phyloP scores from a whole-genome alignment of 2,797 vertebrate genomes.

The Pogonophryne albipinna region DNA sequence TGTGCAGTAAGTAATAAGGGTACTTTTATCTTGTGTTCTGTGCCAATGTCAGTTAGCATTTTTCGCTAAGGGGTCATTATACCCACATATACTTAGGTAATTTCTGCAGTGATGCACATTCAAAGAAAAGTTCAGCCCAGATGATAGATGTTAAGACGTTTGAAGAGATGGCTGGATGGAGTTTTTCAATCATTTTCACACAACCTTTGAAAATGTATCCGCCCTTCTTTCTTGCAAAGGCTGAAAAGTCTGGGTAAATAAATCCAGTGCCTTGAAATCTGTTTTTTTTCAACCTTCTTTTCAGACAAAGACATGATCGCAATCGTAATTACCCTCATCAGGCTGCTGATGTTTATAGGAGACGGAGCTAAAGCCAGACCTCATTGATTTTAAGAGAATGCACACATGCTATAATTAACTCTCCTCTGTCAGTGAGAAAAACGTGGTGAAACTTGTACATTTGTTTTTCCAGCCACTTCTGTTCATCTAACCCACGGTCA shows the following conservation, averaged over 20 bases:
- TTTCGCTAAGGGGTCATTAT: no score
- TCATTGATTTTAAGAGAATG: constrained; percentile 56
- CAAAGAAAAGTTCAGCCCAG: constrained; percentile 10
- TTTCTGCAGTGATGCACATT: constrained; percentile 16
- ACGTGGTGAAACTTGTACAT: neutral
- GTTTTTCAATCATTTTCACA: constrained; percentile 5
- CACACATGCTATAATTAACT: constrained; percentile 37
- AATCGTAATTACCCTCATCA: constrained; percentile 38
- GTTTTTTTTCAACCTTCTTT: constrained; percentile 21
- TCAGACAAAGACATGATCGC: constrained; percentile 34
- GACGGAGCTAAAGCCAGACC: constrained; percentile 1
- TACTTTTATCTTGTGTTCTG: no score
- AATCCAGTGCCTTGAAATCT: constrained; percentile 40
- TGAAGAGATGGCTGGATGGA: constrained; percentile 9
- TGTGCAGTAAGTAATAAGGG: no score
- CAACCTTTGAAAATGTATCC: constrained; percentile 26
- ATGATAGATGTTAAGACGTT: constrained; percentile 22
- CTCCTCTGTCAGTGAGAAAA: constrained; percentile 2
- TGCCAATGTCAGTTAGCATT: no score
- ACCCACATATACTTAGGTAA: constrained; percentile 22
- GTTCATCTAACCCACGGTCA: neutral
- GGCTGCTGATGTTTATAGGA: constrained; percentile 29
- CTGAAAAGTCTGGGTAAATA: constrained; percentile 15
- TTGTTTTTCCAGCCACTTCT: constrained; percentile 1
- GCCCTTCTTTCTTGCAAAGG: constrained; percentile 1